Conservation (phyloP, 1,140 invertebrate species). For the Campoletis sonorensis region DNA sequence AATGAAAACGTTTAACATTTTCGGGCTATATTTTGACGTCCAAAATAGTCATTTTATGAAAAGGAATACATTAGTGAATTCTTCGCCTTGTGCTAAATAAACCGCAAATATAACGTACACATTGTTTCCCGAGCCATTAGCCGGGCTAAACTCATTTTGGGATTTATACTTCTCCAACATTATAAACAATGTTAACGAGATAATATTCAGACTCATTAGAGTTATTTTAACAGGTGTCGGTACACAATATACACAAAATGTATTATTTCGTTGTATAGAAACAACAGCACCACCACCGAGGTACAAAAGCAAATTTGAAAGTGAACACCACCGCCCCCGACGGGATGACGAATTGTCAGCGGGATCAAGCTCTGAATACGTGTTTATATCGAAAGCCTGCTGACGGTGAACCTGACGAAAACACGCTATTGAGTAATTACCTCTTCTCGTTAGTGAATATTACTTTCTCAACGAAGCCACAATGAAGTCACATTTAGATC, state of each 20-base stretch:
- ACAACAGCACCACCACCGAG: neutral
- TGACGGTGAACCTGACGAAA: conserved; percentile 47
- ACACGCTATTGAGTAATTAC: conserved; percentile 75
- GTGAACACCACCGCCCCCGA: conserved; percentile 8
- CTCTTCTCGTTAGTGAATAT: conserved; percentile 73
- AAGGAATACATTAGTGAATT: no score
- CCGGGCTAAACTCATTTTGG: neutral
- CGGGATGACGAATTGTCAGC: conserved; percentile 39
- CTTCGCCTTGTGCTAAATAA: no score
- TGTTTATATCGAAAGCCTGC: conserved; percentile 13
- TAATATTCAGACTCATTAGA: neutral
- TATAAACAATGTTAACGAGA: neutral
- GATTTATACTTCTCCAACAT: neutral
- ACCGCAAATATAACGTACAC: no score
- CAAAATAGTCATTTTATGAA: no score
- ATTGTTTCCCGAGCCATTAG: no score
- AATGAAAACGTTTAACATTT: no score
- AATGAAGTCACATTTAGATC: conserved; percentile 65
- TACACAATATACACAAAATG: neutral
- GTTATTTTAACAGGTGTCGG: neutral
- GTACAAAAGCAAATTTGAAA: conserved; percentile 35
- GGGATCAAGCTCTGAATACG: conserved; percentile 30
- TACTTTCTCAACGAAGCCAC: conserved; percentile 65
- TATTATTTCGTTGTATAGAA: neutral
- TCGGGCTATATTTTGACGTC: no score